Conservation (phyloP, 2,888 invertebrate genomes). For the Dicyrtoma fusca region DNA sequence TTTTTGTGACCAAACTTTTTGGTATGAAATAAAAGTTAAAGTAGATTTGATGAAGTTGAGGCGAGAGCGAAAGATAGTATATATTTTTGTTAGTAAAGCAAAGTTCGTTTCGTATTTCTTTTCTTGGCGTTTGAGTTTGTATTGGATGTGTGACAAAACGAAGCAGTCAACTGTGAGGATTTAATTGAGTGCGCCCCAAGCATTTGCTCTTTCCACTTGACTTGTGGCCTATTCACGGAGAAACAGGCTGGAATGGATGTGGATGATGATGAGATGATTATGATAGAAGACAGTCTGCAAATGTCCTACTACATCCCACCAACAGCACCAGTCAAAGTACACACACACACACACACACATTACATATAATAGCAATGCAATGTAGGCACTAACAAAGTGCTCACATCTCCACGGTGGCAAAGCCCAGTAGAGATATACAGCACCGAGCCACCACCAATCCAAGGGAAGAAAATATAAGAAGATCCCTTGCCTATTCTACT, state of each 20-base stretch:
- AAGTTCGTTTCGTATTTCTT: constrained; percentile 1
- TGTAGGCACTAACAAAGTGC: too few relatives aligned
- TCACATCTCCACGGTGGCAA: not conserved
- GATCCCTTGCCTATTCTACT: too few relatives aligned
- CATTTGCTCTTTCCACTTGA: constrained; percentile 47
- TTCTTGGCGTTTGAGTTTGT: constrained; percentile 7
- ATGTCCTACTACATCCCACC: too few relatives aligned
- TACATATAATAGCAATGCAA: too few relatives aligned
- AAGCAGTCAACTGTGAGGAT: constrained; percentile 49
- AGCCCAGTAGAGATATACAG: too few relatives aligned
- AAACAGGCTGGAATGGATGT: constrained; percentile 12
- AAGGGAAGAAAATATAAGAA: too few relatives aligned
- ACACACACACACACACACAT: too few relatives aligned
- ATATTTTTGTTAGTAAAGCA: constrained; percentile 10
- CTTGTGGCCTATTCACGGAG: constrained; percentile 39
- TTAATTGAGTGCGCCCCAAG: constrained; percentile 49
- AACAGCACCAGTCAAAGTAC: too few relatives aligned
- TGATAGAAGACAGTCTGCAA: not conserved
- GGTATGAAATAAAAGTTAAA: too few relatives aligned
- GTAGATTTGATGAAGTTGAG: not conserved
- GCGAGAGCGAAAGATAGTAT: constrained; percentile 1
- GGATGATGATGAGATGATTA: constrained; percentile 15
- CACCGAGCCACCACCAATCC: too few relatives aligned
- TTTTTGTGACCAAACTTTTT: not conserved
- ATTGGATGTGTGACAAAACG: constrained; percentile 42